Evolutionary conservation across 2,888 invertebrate genomes (phyloP).

Genomic region (Tricholauxania praeusta): DNA sequence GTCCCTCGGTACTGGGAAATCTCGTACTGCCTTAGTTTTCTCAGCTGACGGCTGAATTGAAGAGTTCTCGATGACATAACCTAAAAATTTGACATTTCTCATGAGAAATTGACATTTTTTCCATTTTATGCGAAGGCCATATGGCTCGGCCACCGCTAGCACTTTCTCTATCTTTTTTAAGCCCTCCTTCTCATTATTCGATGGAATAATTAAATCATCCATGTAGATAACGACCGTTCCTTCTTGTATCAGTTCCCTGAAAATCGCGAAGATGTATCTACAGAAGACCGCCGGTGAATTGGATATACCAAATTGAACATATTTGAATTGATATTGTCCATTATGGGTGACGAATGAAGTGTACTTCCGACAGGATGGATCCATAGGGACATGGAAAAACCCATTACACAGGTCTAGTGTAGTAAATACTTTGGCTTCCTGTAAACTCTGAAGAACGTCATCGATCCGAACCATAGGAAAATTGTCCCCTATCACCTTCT

Average conservation of each 20-base stretch:
- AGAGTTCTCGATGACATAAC: slow-evolving; percentile 37
- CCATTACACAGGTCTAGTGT: slow-evolving; percentile 43
- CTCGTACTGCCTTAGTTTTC: slow-evolving; percentile 30
- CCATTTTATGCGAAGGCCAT: slow-evolving; percentile 32
- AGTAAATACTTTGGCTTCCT: slow-evolving; percentile 37
- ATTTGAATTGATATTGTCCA: slow-evolving; percentile 48
- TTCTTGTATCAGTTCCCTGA: too few species aligned
- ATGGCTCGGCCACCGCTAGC: background rate
- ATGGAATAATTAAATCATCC: slow-evolving; percentile 45
- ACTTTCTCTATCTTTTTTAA: slow-evolving; percentile 29
- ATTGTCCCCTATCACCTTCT: slow-evolving; percentile 26
- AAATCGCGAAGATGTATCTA: slow-evolving; percentile 20
- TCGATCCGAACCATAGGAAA: slow-evolving; percentile 31
- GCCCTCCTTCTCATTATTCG: slow-evolving; percentile 34
- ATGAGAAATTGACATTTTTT: slow-evolving; percentile 44
- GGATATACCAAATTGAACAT: slow-evolving; percentile 47
- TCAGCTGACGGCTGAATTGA: slow-evolving; percentile 32
- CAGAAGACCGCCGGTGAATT: slow-evolving; percentile 46
- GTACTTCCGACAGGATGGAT: slow-evolving; percentile 45
- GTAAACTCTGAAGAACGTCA: slow-evolving; percentile 30
- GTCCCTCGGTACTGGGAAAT: slow-evolving; percentile 39
- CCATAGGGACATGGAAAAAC: slow-evolving; percentile 58
- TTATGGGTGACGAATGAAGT: slow-evolving; percentile 50
- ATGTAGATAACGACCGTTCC: slow-evolving; percentile 40
- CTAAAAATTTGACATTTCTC: slow-evolving; percentile 41